A percentile compares a stretch with the other conserved stretches of the same genome.
These are phyloP conservation scores for Pasiphila rectangulata DNA, from an alignment of 2,888 invertebrate species.

Conservation along the genomic window DNA sequence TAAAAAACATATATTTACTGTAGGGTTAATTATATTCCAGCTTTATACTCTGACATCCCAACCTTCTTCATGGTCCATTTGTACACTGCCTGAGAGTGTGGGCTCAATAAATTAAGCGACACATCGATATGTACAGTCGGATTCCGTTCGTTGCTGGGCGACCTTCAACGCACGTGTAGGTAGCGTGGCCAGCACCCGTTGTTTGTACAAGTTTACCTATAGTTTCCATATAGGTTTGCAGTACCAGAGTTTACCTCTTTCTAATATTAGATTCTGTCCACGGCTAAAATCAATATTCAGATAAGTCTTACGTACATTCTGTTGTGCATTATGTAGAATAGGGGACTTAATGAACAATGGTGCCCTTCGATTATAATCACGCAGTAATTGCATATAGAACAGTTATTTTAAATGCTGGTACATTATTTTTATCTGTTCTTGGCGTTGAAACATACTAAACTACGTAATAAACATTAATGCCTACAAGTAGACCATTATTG, in stretches of 20 bases:
- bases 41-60: neutral
- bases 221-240: slow-evolving; percentile 1
- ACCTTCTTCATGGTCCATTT: neutral
- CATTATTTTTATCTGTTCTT: slow-evolving; percentile 9
- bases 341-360: slow-evolving; percentile 7
- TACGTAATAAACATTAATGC: too few relatives aligned
- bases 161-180: slow-evolving; percentile 31
- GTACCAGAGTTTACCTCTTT: slow-evolving; percentile 25
- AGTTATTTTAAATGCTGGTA: slow-evolving; percentile 20
- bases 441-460: too few relatives aligned
- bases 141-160: slow-evolving; percentile 18
- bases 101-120: neutral
- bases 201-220: neutral
- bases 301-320: slow-evolving; percentile 4
- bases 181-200: slow-evolving; percentile 19
- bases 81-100: neutral
- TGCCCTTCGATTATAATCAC: slow-evolving; percentile 21
- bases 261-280: slow-evolving; percentile 27
- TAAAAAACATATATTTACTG: too few relatives aligned
- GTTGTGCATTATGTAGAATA: slow-evolving; percentile 11
- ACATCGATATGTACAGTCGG: neutral
- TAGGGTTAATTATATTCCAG: too few relatives aligned
- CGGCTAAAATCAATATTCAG: slow-evolving; percentile 25
- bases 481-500: too few relatives aligned
- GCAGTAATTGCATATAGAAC: slow-evolving; percentile 11